Evolutionary conservation across 2,797 vertebrate genomes (phyloP), one percentile per base, ranked within the genome.

Genomic region (Triplophysa yarkandensis): DNA sequence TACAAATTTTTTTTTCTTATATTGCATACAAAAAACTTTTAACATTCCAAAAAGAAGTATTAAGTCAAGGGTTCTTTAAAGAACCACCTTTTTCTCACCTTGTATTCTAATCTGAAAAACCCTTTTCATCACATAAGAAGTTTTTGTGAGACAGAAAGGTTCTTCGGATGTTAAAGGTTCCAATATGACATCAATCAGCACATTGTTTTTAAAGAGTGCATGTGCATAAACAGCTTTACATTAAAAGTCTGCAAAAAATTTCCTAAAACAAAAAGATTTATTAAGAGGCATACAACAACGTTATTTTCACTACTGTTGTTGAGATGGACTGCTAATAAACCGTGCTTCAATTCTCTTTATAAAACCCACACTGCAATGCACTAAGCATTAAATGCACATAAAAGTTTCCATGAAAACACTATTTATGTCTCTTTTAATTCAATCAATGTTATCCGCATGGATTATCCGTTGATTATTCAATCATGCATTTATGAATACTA

Each of bases 401-500:
- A 60, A 69, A 62, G 44, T 66, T 57, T 32, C 36, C 50, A 54
- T 32, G 6, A 73, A 66, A 58, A 65, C 32, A 55, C 60, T 52
- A 79, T 63, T 14, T 70, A 62, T 19, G 32, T 68, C 72, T n/a
- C 19, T 39, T 54, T 41, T 60, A 71, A 76, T 78, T 76, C 60
- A 32, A 74, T 76, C 68, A 57, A 23, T 25, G 2, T n/a, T 3
- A 43, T 68, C 43, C 41, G 4, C n/a, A 17, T 27, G 61, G 25
- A 69, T 55, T 41, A 67, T n/a, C 62, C 52, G 34, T 67, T 76
- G 77, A 76, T 78, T 68, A 74, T 55, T 68, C 55, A 55, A 48
- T 34, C 57, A 55, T 64, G 43, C 71, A 82, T 77, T 65, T 73
- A 63, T 71, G 64, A 78, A 73, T n/a, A 39, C 34, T 54, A 48